Evolutionary conservation across 2,797 vertebrate species (phyloP).

Genomic region (Pachyuromys duprasi): DNA sequence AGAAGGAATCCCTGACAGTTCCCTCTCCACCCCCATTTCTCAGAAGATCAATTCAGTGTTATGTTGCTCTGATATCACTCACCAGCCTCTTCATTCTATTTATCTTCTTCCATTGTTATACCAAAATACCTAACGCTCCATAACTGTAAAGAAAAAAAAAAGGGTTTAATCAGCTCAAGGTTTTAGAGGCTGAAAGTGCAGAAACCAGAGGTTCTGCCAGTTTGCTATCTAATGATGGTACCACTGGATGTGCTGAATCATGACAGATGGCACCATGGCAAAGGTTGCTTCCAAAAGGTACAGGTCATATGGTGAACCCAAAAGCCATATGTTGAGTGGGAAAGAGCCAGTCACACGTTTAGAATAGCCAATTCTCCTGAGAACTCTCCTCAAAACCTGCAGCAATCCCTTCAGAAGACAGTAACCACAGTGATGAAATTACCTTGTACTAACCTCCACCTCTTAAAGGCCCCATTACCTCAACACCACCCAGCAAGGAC

Average conservation of each 20-base stretch:
- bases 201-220: too few species aligned
- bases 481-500: not conserved
- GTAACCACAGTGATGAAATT: not conserved
- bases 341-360: not conserved
- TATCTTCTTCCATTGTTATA: not conserved
- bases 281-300: not conserved
- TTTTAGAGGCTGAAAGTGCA: not conserved
- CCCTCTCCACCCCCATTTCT: not conserved
- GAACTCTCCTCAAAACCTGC: not conserved
- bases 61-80: not conserved
- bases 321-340: not conserved
- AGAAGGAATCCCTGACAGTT: not conserved
- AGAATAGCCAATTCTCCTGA: not conserved
- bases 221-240: not conserved
- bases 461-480: not conserved
- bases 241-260: too few species aligned
- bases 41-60: not conserved
- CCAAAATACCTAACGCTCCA: not conserved
- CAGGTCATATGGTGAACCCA: not conserved
- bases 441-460: too few species aligned
- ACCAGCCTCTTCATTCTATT: not conserved
- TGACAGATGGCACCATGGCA: not conserved
- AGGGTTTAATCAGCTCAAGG: not conserved
- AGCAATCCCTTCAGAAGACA: not conserved
- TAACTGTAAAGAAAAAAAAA: not conserved